Percentiles rank a stretch among this genome's conserved stretches.
Conservation (phyloP, 2,113 vertebrate genomes). For the Columba janthina region DNA sequence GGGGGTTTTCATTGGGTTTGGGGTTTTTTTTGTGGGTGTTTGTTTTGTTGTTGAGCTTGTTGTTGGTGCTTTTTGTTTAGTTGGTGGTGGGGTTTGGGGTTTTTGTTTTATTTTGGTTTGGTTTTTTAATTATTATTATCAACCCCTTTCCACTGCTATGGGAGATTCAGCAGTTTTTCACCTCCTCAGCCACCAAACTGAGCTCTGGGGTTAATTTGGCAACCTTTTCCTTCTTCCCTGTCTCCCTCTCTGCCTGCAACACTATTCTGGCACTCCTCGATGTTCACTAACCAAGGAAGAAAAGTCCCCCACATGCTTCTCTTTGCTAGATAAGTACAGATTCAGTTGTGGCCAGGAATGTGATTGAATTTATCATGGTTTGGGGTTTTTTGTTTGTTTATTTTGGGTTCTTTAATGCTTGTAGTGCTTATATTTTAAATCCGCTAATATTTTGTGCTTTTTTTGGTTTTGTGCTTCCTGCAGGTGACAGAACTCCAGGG, state of each 20-base stretch:
- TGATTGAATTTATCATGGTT: not conserved
- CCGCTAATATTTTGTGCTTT: not conserved
- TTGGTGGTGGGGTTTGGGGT: too few species aligned
- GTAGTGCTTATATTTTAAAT: not conserved
- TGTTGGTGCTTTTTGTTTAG: not conserved
- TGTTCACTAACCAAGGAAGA: not conserved
- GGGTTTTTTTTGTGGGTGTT: not conserved
- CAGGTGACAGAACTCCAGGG: conserved; percentile 40
- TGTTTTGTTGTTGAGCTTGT: too few species aligned
- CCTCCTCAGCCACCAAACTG: not conserved
- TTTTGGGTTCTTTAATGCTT: not conserved
- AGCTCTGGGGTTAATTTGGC: conserved; percentile 1
- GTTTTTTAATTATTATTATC: not conserved
- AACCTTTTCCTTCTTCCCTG: not conserved
- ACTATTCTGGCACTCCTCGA: not conserved
- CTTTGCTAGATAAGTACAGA: not conserved
- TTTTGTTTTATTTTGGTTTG: too few species aligned
- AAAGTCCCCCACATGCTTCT: not conserved
- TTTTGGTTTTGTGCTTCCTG: conserved; percentile 16
- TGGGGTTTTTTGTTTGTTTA: not conserved
- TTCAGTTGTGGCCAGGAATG: not conserved
- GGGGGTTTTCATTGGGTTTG: too few species aligned
- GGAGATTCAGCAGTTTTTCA: conserved; percentile 4
- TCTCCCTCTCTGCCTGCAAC: not conserved
- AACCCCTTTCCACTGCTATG: not conserved